Evolutionary conservation across 2,113 vertebrate genomes (phyloP).

Genomic region (Antechinus flavipes): DNA sequence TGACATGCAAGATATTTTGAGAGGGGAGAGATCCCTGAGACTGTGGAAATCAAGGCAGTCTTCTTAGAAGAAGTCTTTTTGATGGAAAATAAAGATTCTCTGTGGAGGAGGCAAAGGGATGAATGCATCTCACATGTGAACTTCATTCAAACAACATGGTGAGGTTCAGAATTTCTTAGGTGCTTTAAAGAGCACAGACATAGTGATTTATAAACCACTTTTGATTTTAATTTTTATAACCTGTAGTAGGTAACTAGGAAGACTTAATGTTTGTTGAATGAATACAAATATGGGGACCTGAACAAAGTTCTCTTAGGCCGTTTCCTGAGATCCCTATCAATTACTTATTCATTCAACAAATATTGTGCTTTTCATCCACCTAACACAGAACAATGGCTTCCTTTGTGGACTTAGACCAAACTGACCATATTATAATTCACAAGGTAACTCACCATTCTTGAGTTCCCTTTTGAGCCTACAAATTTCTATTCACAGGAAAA

Average conservation of each 20-base stretch:
- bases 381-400: neutral
- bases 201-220: neutral
- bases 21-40: neutral
- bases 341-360: neutral
- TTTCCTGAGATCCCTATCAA: neutral
- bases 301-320: neutral
- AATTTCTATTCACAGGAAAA: neutral
- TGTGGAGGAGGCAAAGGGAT: neutral
- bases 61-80: neutral
- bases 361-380: too few species aligned
- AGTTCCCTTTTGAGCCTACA: neutral
- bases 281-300: neutral
- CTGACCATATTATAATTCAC: neutral
- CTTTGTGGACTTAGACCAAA: neutral
- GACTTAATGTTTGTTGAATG: neutral
- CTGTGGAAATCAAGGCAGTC: neutral
- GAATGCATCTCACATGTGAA: neutral
- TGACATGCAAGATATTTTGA: neutral
- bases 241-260: neutral
- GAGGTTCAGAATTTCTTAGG: neutral
- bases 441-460: neutral
- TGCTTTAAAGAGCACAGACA: neutral
- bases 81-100: neutral
- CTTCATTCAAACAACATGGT: neutral
- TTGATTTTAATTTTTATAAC: neutral